Base-by-base conservation (phyloP, 2,888 invertebrate genomes). In the Euplexia lucipara region DNA sequence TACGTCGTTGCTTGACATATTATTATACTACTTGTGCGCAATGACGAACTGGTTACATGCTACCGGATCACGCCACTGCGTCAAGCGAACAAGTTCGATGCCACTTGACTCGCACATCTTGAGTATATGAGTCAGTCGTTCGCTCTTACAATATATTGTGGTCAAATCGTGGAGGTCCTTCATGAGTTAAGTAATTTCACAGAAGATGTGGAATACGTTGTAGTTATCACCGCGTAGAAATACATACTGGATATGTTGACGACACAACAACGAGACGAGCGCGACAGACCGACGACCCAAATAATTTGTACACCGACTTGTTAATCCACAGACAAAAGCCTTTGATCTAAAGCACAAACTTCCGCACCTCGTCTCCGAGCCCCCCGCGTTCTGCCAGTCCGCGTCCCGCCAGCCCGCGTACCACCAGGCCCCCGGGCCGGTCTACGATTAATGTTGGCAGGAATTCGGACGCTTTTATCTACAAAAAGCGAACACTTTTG, bases 271-370 rank as follows among this genome's bases (percentile, higher is more conserved):
- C 44, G 37, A 7, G 26, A n/a, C n/a, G 42, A 34, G 18, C 16
- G 53, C 42, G 61, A 47, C 35, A 41, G 69, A 34, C 41, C 54
- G 62, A 65, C 78, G 75, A 69, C 76, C 71, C 63, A 83, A 84
- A 85, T 85, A 81, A 88, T 87, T 86, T 83, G 86, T 84, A 85
- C 79, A 79, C 68, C 79, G 85, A 86, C 85, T 88, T 88, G 88
- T 86, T 91, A 90, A 91, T 90, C 88, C 84, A 82, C 85, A 87
- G 82, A 91, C 89, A 89, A 90, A 90, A 90, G 88, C 90, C 87
- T 91, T 91, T 90, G 90, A 90, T 90, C 90, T 86, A 83, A 61
- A 86, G 82, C 82, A 82, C 87, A 86, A 89, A 86, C 86, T 88
- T 85, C 85, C 81, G 53, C 62, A 68, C 58, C 42, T 52, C 53